Percentiles rank a stretch among this genome's conserved stretches.
phyloP scores from a whole-genome alignment of 2,888 invertebrate genomes.

The Cryptus viduatorius region DNA sequence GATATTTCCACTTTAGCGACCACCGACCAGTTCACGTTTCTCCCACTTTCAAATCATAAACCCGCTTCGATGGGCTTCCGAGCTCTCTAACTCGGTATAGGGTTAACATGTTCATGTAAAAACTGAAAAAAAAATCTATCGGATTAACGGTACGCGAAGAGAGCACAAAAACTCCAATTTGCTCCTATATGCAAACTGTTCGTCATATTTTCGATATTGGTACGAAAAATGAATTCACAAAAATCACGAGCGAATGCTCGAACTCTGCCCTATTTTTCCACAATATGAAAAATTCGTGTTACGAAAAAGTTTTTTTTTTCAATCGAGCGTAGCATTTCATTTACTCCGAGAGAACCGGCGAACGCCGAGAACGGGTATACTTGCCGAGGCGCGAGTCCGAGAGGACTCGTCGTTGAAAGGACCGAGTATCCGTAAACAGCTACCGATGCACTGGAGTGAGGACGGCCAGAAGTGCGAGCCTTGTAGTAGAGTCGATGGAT shows the following conservation, averaged over 20 bases:
- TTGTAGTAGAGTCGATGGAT: conserved; percentile 52
- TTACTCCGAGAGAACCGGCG: not conserved
- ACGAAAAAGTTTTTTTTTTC: not conserved
- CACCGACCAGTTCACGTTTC: too few relatives aligned
- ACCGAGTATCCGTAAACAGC: conserved; percentile 16
- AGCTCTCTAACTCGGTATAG: not conserved
- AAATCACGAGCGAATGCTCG: not conserved
- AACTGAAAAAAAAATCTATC: conserved; percentile 40
- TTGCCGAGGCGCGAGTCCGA: conserved; percentile 3
- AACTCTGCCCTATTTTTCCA: not conserved
- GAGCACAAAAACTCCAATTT: not conserved
- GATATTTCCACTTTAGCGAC: too few relatives aligned
- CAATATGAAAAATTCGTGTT: not conserved
- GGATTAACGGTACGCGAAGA: conserved; percentile 11
- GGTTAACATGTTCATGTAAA: conserved; percentile 18
- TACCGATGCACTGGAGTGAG: conserved; percentile 10
- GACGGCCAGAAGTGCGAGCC: not conserved
- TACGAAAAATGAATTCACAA: not conserved
- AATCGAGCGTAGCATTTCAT: not conserved
- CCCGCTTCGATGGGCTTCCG: too few relatives aligned
- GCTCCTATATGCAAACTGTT: not conserved
- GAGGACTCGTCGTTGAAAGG: conserved; percentile 10
- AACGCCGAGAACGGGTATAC: not conserved
- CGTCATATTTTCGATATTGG: not conserved
- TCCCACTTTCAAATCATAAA: too few relatives aligned